Percentiles rank a stretch among this genome's conserved stretches.
These are phyloP conservation scores for Monopis laevigella DNA, from an alignment of 2,888 invertebrate species.

Conservation along the genomic window DNA sequence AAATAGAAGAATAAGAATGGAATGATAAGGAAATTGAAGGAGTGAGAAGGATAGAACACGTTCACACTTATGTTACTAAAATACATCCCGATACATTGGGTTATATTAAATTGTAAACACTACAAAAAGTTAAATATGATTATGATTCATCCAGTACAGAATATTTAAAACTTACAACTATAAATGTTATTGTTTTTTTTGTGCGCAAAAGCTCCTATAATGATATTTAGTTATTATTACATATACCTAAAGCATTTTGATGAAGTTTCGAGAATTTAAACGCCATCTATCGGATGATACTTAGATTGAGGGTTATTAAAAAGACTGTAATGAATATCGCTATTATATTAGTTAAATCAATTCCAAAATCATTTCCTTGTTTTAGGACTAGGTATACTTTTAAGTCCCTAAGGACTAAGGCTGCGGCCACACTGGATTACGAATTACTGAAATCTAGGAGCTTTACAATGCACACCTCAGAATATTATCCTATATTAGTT, in stretches of 20 bases:
- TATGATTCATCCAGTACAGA: slow-evolving; percentile 37
- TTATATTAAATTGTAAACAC: slow-evolving; percentile 56
- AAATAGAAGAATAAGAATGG: slow-evolving; percentile 20
- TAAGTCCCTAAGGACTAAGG: no score
- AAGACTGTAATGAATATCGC: no score
- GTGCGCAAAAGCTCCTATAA: slow-evolving; percentile 61
- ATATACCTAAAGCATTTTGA: neutral
- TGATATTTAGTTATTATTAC: slow-evolving; percentile 27
- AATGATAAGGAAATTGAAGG: slow-evolving; percentile 26
- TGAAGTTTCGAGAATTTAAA: neutral
- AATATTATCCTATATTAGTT: no score
- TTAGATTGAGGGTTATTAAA: no score
- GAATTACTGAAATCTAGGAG: no score
- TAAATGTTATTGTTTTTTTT: slow-evolving; percentile 26
- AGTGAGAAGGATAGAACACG: slow-evolving; percentile 35
- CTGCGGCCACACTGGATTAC: no score
- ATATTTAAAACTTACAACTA: neutral
- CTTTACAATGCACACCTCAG: no score
- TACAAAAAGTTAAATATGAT: slow-evolving; percentile 61
- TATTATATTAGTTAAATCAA: no score
- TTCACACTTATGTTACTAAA: slow-evolving; percentile 42
- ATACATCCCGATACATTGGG: slow-evolving; percentile 57
- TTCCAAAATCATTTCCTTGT: no score
- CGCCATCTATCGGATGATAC: no score
- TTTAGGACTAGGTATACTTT: no score